Conservation (phyloP, 2,113 vertebrate species). For the Hypocryptadius cinnamomeus region DNA sequence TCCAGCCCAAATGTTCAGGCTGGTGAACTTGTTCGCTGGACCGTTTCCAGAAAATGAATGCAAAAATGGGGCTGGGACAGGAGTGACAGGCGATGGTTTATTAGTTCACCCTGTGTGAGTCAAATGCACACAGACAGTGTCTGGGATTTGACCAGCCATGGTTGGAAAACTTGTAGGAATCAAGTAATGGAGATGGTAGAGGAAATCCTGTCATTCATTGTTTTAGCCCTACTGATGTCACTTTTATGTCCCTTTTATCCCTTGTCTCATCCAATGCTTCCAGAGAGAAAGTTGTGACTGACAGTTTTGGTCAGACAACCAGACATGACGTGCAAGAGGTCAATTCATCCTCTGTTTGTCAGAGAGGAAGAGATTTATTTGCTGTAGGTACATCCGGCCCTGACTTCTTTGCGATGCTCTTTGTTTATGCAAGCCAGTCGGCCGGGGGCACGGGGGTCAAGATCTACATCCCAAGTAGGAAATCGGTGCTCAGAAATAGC, state of each 20-base stretch:
- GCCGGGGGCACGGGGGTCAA: slow-evolving; percentile 37
- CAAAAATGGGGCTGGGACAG: background rate
- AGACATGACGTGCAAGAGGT: slow-evolving; percentile 55
- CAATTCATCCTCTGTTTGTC: slow-evolving; percentile 58
- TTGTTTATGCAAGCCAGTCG: slow-evolving; percentile 63
- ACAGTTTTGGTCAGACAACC: slow-evolving; percentile 42
- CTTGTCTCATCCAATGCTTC: slow-evolving; percentile 9
- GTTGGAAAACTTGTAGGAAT: slow-evolving; percentile 2
- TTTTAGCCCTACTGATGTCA: slow-evolving; percentile 33
- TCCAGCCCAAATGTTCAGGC: background rate
- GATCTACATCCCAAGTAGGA: slow-evolving; percentile 63
- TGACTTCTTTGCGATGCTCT: slow-evolving; percentile 47
- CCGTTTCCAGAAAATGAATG: background rate
- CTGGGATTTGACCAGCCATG: background rate
- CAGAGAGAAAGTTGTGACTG: slow-evolving; percentile 48
- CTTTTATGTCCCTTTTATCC: slow-evolving; percentile 49
- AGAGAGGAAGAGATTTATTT: slow-evolving; percentile 68
- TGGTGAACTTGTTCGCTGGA: background rate
- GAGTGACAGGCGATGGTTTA: background rate
- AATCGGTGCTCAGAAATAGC: slow-evolving; percentile 57
- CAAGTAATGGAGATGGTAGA: slow-evolving; percentile 24
- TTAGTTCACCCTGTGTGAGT: background rate
- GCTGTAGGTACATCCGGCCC: slow-evolving; percentile 63
- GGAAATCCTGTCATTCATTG: slow-evolving; percentile 52
- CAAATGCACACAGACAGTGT: background rate